Percentiles rank a stretch among this genome's conserved stretches.
Conservation (phyloP, 2,797 vertebrate genomes). For the Trachops cirrhosus region DNA sequence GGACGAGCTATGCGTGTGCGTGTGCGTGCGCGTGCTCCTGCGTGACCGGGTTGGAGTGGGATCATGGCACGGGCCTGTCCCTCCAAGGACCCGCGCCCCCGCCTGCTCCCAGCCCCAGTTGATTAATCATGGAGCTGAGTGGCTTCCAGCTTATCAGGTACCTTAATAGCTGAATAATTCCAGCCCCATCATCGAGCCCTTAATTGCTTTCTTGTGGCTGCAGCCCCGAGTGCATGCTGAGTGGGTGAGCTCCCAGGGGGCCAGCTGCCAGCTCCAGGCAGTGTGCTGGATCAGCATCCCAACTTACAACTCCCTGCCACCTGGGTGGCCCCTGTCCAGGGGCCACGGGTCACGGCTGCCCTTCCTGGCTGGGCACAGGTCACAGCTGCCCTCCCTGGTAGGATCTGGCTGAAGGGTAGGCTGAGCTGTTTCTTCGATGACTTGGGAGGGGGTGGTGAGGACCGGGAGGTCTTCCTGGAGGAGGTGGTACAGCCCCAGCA, state of each 20-base stretch:
- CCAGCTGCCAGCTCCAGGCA: not conserved
- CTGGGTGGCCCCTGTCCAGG: not conserved
- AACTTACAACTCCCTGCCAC: not conserved
- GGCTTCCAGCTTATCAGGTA: conserved; percentile 83
- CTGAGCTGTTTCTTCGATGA: not conserved
- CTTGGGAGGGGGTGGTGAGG: not conserved
- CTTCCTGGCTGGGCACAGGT: not conserved
- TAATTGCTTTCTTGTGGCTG: conserved; percentile 85
- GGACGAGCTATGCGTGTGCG: not conserved
- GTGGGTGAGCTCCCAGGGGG: conserved; percentile 60
- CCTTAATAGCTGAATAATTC: conserved; percentile 86
- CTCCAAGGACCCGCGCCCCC: conserved; percentile 22
- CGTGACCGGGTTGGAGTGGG: not conserved
- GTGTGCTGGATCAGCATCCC: not conserved
- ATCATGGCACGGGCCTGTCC: conserved; percentile 10
- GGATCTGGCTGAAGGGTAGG: not conserved
- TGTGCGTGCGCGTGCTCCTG: not conserved
- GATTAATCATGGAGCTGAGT: conserved; percentile 83
- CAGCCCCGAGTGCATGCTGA: conserved; percentile 77
- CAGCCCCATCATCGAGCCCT: conserved; percentile 78
- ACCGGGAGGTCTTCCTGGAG: not conserved
- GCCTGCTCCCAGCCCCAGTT: conserved; percentile 68
- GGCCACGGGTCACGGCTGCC: not conserved
- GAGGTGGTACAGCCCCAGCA: not conserved
- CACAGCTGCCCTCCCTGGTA: not conserved